Conservation (phyloP, 2,888 invertebrate species). For the Caenorhabditis drosophilae region DNA sequence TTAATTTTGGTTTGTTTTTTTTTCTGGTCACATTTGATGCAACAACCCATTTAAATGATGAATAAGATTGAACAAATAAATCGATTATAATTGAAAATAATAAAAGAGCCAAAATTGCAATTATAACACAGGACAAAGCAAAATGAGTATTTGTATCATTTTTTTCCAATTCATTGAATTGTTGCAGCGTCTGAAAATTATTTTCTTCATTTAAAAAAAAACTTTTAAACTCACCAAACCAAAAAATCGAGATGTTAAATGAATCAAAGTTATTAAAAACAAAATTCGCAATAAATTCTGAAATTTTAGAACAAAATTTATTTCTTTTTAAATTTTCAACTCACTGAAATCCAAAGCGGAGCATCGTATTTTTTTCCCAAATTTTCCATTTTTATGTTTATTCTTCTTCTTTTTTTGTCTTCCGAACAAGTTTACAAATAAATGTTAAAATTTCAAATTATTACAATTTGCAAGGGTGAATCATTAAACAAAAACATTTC, state of each 20-base stretch:
- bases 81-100: conserved; percentile 7
- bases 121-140: conserved; percentile 8
- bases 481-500: too few species aligned
- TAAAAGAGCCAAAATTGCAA: conserved; percentile 2
- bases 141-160: conserved; percentile 26
- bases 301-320: too few species aligned
- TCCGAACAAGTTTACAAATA: too few species aligned
- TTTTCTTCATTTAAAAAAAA: not conserved
- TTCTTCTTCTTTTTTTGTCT: too few species aligned
- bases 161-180: not conserved
- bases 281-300: too few species aligned
- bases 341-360: too few species aligned
- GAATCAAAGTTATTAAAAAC: not conserved
- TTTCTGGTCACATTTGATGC: conserved; percentile 18
- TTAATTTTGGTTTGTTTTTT: not conserved
- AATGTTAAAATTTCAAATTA: too few species aligned
- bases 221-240: not conserved
- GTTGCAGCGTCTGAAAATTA: conserved; percentile 13
- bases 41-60: conserved; percentile 20
- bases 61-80: conserved; percentile 1
- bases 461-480: too few species aligned
- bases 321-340: too few species aligned
- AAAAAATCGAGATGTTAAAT: not conserved
- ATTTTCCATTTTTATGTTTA: too few species aligned
- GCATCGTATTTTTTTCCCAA: too few species aligned